Conservation (phyloP, 2,797 vertebrate genomes). For the Poliocrania exsul region DNA sequence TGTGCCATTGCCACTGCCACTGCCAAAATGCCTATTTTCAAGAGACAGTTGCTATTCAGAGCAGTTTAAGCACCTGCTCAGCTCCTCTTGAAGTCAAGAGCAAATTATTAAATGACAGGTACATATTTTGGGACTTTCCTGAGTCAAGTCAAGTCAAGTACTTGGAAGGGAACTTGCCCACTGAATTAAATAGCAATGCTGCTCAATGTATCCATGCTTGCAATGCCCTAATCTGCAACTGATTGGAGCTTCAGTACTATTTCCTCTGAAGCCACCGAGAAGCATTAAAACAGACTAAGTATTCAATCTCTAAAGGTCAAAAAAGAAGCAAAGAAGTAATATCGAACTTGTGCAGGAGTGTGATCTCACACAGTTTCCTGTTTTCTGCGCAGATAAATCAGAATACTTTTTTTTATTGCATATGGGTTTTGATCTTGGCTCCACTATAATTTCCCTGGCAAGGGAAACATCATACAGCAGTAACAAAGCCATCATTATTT, state of each 20-base stretch:
- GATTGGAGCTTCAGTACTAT: background rate
- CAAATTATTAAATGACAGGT: background rate
- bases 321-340: background rate
- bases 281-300: background rate
- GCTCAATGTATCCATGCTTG: background rate
- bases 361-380: background rate
- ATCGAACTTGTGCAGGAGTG: background rate
- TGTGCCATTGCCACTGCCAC: background rate
- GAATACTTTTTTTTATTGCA: background rate
- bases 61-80: background rate
- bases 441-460: background rate
- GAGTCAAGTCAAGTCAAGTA: background rate
- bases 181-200: background rate
- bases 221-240: background rate
- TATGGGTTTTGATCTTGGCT: slow-evolving; percentile 33
- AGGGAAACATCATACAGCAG: background rate
- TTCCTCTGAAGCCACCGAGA: background rate
- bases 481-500: slow-evolving; percentile 35
- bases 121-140: background rate
- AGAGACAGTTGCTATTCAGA: background rate
- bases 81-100: background rate
- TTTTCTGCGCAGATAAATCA: background rate
- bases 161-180: background rate
- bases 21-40: background rate
- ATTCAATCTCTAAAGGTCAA: background rate